Conservation (phyloP, 2,113 vertebrate genomes). For the Morone chrysops region DNA sequence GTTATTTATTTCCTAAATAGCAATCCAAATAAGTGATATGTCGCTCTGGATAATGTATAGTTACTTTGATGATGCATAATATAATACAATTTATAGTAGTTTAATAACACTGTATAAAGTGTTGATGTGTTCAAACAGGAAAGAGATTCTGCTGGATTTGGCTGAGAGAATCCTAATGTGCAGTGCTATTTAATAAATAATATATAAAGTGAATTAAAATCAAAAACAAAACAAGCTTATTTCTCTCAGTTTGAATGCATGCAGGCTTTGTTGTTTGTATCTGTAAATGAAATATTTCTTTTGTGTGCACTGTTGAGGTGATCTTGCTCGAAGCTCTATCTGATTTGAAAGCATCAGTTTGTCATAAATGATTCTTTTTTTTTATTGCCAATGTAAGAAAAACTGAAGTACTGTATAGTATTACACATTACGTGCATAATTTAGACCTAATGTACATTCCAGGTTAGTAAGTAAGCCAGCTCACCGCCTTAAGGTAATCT, state of each 20-base stretch:
- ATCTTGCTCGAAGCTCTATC: neutral
- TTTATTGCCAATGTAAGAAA: neutral
- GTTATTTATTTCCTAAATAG: conserved; percentile 19
- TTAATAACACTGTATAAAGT: neutral
- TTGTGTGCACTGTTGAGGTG: neutral
- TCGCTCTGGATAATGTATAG: neutral
- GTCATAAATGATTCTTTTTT: neutral
- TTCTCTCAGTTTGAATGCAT: neutral
- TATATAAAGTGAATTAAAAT: neutral
- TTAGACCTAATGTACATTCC: neutral
- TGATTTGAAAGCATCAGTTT: neutral
- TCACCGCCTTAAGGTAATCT: conserved; percentile 47
- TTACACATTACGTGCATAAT: conserved; percentile 21
- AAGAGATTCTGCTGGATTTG: neutral
- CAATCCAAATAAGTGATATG: conserved; percentile 1
- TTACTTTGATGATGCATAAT: neutral
- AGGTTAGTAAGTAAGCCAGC: conserved; percentile 40
- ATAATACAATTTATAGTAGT: neutral
- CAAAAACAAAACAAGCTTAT: neutral
- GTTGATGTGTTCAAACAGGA: neutral
- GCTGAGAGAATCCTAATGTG: neutral
- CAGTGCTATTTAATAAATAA: conserved; percentile 10
- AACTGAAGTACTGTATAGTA: neutral
- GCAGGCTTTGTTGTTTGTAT: conserved; percentile 4
- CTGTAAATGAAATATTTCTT: neutral